These are phyloP conservation scores for Takifugu rubripes DNA, from an alignment of 2,797 vertebrate species.

Conservation along the genomic window DNA sequence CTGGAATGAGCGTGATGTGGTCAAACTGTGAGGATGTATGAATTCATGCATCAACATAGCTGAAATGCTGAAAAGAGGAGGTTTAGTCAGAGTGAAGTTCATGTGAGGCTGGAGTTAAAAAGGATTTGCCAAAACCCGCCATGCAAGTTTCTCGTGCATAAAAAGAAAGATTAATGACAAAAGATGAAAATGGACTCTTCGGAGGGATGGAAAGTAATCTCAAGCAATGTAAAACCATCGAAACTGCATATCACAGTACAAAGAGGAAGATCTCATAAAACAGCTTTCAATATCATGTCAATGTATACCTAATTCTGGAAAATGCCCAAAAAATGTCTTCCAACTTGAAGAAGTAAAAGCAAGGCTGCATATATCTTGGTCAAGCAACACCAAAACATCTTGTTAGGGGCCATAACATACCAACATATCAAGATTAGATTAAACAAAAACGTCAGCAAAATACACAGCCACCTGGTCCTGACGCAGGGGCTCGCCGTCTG, in stretches of 20 bases:
- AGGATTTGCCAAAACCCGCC: slow-evolving; percentile 25
- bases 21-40: slow-evolving; percentile 31
- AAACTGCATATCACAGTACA: slow-evolving; percentile 43
- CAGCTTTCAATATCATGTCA: slow-evolving; percentile 41
- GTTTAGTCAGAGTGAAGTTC: background rate
- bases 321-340: slow-evolving; percentile 24
- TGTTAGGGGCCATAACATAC: slow-evolving; percentile 28
- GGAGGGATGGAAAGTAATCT: slow-evolving; percentile 19
- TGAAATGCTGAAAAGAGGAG: slow-evolving; percentile 18
- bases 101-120: slow-evolving; percentile 12
- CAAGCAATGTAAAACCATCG: slow-evolving; percentile 29
- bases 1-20: slow-evolving; percentile 72
- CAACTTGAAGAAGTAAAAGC: slow-evolving; percentile 46
- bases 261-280: slow-evolving; percentile 26
- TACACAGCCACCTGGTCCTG: slow-evolving; percentile 74
- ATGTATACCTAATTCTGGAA: slow-evolving; percentile 35
- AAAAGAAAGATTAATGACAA: slow-evolving; percentile 12
- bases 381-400: slow-evolving; percentile 42
- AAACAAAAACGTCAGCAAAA: slow-evolving; percentile 35
- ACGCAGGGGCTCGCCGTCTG: slow-evolving; percentile 64
- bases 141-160: slow-evolving; percentile 59
- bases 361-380: slow-evolving; percentile 33
- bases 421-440: slow-evolving; percentile 32
- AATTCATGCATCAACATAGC: slow-evolving; percentile 12
- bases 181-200: slow-evolving; percentile 31